Percentiles rank a stretch among this genome's conserved stretches.
These are phyloP conservation scores for Pseudochirops cupreus DNA, from an alignment of 2,797 vertebrate genomes.

Conservation along the genomic window DNA sequence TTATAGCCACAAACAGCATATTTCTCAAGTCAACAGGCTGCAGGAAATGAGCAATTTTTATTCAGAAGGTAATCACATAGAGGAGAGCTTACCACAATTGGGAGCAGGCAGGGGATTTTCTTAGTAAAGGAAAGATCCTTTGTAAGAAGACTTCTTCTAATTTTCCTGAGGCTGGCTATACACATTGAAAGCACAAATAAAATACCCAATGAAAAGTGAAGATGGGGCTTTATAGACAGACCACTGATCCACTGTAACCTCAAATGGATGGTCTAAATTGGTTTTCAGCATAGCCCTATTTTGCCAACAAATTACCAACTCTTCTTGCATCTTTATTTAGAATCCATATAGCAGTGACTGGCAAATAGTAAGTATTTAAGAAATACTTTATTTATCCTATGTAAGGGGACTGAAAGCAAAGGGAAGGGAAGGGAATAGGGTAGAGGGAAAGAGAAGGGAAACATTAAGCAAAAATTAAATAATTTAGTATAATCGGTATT, in stretches of 20 bases:
- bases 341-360: not conserved
- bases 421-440: not conserved
- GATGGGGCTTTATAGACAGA: not conserved
- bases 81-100: conserved; percentile 3
- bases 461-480: not conserved
- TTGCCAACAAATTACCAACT: not conserved
- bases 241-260: not conserved
- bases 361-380: not conserved
- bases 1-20: not conserved
- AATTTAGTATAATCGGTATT: not conserved
- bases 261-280: not conserved
- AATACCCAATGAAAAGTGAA: conserved; percentile 15
- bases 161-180: not conserved
- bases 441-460: not conserved
- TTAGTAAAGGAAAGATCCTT: conserved; percentile 43
- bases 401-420: not conserved
- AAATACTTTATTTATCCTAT: not conserved
- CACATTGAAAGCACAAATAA: not conserved
- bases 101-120: not conserved
- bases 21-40: not conserved
- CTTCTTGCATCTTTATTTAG: not conserved
- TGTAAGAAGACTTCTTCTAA: not conserved
- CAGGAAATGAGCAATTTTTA: conserved; percentile 13
- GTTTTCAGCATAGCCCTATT: not conserved
- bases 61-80: conserved; percentile 35